These are phyloP conservation scores for Pyrrhosoma nymphula DNA, from an alignment of 2,888 invertebrate genomes.

Conservation along the genomic window DNA sequence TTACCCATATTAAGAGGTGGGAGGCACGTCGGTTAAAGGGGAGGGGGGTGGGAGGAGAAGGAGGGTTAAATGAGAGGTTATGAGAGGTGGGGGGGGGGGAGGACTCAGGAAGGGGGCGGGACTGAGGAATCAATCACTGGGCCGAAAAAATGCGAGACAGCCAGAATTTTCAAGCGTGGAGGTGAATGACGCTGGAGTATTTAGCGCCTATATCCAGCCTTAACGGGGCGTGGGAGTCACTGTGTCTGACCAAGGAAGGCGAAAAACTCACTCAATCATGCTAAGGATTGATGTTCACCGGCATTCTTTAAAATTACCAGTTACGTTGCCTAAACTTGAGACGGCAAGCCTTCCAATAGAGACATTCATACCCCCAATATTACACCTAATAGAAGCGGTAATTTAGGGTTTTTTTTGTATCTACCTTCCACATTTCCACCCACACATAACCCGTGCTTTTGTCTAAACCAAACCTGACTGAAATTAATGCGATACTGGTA, in stretches of 20 bases:
- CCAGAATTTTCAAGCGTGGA: background rate
- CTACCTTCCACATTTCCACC: too few species aligned
- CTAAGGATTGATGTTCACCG: background rate
- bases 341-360: background rate
- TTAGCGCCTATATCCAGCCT: background rate
- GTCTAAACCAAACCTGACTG: too few species aligned
- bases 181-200: background rate
- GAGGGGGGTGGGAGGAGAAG: background rate
- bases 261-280: background rate
- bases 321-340: background rate
- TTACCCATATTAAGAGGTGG: background rate
- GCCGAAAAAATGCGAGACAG: background rate
- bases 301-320: background rate
- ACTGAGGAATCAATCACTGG: background rate
- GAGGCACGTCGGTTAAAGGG: background rate
- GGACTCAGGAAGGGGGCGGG: background rate
- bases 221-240: background rate
- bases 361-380: background rate
- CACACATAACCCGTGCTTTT: too few species aligned
- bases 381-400: too few species aligned
- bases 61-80: background rate
- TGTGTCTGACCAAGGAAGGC: background rate
- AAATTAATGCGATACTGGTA: too few species aligned
- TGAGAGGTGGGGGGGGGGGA: background rate
- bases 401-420: too few species aligned